Base-by-base conservation (phyloP, 2,797 vertebrate species). In the Poecile montanus region DNA sequence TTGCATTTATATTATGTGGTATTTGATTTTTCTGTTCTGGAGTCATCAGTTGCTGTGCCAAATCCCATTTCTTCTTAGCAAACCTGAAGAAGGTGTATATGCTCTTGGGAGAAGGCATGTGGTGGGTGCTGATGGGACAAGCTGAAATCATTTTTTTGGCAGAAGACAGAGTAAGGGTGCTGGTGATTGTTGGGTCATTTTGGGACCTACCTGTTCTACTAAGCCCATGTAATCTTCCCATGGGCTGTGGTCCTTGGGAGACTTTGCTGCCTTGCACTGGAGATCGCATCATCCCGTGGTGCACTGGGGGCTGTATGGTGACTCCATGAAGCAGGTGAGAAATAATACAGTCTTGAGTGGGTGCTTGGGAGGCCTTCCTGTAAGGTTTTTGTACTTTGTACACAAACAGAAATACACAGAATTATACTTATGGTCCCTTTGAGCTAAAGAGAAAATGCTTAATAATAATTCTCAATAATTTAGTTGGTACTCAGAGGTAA, bases 61-160 rank as follows among this genome's bases (percentile, higher is more conserved):
- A 16, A 0, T 76, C 17, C 44, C 47, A 1, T 70, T 87, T 40
- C 29, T 32, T 0, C 27, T 23, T 7, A 4, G 42, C 71, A 30
- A 58, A 44, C 51, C 48, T 58, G 74, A 8, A 18, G 58, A 38
- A 29, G 3, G 1, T 9, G 2, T 4, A 1, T 4, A 9, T 45
- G 48, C 29, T 38, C 15, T 7, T 45, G 48, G 17, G 26, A 50
- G 8, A 9, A 13, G 20, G 42, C 0, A 0, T 4, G 3, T 3
- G 11, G 42, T 67, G 36, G 36, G 10, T 45, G 16, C 25, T 16
- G 22, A 7, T 26, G 57, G 57, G 30, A 44, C 48, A 19, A 23
- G 11, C 36, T 15, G 30, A 34, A 83, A 32, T 61, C 3, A 5
- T 10, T 26, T 32, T 8, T 76, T 36, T 42, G 48, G 26, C 45